phyloP scores from a whole-genome alignment of 2,888 invertebrate species.

The Synergus japonicus region DNA sequence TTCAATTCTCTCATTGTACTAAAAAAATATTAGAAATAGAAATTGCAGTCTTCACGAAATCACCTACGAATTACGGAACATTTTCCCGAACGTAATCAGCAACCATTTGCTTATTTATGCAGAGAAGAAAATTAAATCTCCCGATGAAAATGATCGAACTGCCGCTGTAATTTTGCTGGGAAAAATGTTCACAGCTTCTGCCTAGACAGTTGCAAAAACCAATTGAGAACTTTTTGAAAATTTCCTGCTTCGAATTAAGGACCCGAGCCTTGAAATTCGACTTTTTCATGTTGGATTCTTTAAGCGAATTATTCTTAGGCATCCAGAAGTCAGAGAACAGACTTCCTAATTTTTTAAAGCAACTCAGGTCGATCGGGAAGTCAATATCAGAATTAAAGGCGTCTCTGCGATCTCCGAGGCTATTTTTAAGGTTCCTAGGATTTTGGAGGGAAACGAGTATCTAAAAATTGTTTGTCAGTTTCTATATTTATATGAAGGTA shows the following conservation, averaged over 20 bases:
- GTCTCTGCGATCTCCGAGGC: background rate
- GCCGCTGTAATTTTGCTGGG: background rate
- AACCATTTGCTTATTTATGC: background rate
- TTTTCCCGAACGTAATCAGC: background rate
- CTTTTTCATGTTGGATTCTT: background rate
- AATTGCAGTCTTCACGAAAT: background rate
- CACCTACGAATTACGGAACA: conserved; percentile 7
- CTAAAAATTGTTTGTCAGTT: background rate
- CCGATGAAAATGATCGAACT: background rate
- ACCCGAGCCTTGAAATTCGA: background rate
- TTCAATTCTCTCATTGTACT: no score
- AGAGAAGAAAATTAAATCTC: background rate
- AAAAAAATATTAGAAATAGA: no score
- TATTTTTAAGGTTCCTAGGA: background rate
- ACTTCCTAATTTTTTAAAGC: background rate
- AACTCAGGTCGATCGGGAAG: background rate
- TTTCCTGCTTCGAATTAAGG: background rate
- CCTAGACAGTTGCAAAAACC: background rate
- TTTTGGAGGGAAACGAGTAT: background rate
- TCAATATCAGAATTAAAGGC: background rate
- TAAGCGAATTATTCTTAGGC: background rate
- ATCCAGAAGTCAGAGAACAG: background rate
- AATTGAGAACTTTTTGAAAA: background rate
- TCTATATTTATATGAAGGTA: background rate
- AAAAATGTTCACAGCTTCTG: background rate